Base-by-base conservation (phyloP, 2,888 invertebrate species). In the Lutraria lutraria region DNA sequence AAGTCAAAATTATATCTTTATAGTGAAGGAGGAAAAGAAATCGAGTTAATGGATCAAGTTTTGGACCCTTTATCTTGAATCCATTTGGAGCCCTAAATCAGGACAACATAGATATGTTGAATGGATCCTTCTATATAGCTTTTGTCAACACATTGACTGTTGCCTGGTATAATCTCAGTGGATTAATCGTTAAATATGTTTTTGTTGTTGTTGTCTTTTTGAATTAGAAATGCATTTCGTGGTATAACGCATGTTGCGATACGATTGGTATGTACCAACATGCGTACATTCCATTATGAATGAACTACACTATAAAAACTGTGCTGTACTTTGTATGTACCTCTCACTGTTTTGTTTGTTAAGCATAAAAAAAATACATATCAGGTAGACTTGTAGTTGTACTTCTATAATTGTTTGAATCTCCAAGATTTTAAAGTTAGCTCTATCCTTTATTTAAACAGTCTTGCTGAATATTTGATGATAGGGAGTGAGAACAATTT, bases 1-100 rank as follows among this genome's bases (percentile, higher is more conserved):
- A 10, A 94, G 96, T 43, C 93, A 93, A 85, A 94, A 93, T 72
- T 94, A 92, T 81, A 93, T 96, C 76, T 96, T 95, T 86, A 82
- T 95, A 19, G 94, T 95, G n/a, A 91, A 88, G 52, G 93, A 92
- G 52, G 94, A 95, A 81, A 95, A 95, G 90, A 94, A 93, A 81
- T 81, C 91, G 1, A 86, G 85, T 34, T 91, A 89, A 91, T 31
- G 63, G 25, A 4, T 4, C n/a, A 63, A 63, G 21, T n/a, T n/a
- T 8, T 3, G n/a, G 63, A 68, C 25, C 10, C 25, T 25, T 68
- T 0, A 25, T 68, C 63, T 25, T 25, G 25, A 68, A n/a, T 25
- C 13, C 3, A 8, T 68, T 68, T 68, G 63, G 6, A 68, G 0
- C n/a, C 63, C 63, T 68, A 12, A n/a, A 68, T 68, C 63, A 68